These are phyloP conservation scores for Tetropium fuscum DNA, from an alignment of 2,888 invertebrate species.

Conservation along the genomic window DNA sequence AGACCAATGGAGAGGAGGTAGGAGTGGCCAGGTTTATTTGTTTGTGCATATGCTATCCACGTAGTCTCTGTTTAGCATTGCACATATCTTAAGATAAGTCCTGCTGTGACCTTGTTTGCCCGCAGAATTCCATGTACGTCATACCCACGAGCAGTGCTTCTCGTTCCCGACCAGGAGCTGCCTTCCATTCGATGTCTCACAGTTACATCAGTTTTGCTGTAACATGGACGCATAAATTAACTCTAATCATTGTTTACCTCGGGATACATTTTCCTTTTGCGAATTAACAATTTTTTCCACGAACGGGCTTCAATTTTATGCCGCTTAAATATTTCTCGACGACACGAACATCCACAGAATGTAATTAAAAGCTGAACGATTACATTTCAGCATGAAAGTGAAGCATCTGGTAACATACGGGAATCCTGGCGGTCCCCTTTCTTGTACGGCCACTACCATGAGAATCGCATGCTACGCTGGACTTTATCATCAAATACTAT, in stretches of 20 bases:
- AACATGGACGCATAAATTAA: slow-evolving; percentile 36
- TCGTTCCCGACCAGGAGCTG: slow-evolving; percentile 39
- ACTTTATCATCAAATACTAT: too few species aligned
- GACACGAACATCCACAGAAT: neutral
- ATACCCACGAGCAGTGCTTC: slow-evolving; percentile 37
- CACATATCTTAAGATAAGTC: slow-evolving; percentile 56
- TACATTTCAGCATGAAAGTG: neutral
- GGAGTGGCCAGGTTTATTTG: slow-evolving; percentile 63
- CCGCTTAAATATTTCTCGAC: neutral
- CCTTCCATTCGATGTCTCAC: slow-evolving; percentile 24
- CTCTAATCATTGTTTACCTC: slow-evolving; percentile 26
- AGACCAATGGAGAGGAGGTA: slow-evolving; percentile 59
- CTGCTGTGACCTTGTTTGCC: slow-evolving; percentile 44
- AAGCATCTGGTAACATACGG: neutral
- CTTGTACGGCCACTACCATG: too few species aligned
- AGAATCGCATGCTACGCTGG: too few species aligned
- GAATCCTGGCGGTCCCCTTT: neutral
- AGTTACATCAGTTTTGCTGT: slow-evolving; percentile 28
- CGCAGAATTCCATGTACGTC: slow-evolving; percentile 47
- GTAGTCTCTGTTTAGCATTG: slow-evolving; percentile 58
- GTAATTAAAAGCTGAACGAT: neutral
- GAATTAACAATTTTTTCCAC: slow-evolving; percentile 29
- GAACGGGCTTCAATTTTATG: slow-evolving; percentile 8
- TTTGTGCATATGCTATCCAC: slow-evolving; percentile 64
- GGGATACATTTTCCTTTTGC: slow-evolving; percentile 34